phyloP scores from a whole-genome alignment of 2,797 vertebrate genomes.

The Gymnopithys bicolor region DNA sequence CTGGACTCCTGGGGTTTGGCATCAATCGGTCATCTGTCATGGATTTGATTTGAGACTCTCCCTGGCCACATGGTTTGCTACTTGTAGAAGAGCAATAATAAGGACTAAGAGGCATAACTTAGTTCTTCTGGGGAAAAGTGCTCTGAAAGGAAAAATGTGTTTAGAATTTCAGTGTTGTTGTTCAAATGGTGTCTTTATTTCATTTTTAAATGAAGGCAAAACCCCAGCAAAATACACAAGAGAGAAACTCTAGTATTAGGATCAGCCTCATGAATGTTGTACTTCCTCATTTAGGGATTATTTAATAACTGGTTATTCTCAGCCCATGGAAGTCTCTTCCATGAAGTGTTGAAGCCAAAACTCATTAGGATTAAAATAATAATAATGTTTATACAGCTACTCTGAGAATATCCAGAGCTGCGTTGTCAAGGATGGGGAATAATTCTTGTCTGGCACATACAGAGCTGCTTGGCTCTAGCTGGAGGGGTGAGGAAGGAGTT shows the following conservation, averaged over 20 bases:
- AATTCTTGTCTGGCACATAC: not conserved
- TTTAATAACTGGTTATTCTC: slow-evolving; percentile 1
- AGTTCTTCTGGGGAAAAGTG: not conserved
- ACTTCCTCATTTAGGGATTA: not conserved
- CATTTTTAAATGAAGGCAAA: not conserved
- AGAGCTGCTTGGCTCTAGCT: not conserved
- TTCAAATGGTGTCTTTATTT: not conserved
- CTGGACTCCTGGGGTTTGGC: not conserved
- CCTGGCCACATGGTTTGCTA: not conserved
- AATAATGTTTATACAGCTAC: slow-evolving; percentile 22
- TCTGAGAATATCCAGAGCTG: slow-evolving; percentile 31
- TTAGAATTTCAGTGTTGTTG: not conserved
- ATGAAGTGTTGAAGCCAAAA: not conserved
- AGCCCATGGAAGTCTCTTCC: not conserved
- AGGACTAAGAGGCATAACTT: not conserved
- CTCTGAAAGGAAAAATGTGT: not conserved
- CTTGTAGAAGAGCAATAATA: not conserved
- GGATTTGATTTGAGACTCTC: not conserved
- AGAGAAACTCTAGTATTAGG: not conserved
- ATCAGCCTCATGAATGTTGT: not conserved
- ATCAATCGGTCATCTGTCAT: not conserved
- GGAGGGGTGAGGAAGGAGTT: not conserved
- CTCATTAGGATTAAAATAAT: slow-evolving; percentile 37
- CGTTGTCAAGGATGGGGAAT: not conserved
- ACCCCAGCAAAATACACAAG: not conserved